phyloP scores from a whole-genome alignment of 2,797 vertebrate genomes.

The Chelmon rostratus region DNA sequence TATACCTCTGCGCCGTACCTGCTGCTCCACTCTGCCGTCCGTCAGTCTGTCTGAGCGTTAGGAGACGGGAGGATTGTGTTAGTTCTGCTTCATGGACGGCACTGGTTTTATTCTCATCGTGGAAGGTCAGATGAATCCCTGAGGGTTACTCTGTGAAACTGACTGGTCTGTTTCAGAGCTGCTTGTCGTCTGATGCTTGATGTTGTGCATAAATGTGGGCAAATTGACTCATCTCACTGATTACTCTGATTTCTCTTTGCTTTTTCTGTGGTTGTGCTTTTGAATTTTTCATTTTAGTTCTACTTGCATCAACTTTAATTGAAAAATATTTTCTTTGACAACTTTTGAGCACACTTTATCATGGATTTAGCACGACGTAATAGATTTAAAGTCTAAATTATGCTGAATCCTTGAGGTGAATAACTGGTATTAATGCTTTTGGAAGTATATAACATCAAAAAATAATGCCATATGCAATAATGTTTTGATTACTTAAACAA shows the following conservation, averaged over 20 bases:
- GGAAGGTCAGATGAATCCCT: constrained; percentile 1
- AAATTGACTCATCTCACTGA: neutral
- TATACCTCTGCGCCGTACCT: constrained; percentile 55
- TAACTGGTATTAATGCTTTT: neutral
- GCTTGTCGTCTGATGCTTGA: neutral
- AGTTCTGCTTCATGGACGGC: neutral
- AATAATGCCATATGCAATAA: neutral
- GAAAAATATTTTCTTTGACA: too few species aligned
- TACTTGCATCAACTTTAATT: too few species aligned
- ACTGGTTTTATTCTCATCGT: neutral
- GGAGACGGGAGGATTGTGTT: neutral
- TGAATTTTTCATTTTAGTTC: too few species aligned
- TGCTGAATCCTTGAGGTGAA: too few species aligned
- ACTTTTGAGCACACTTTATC: too few species aligned
- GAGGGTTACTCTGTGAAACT: neutral
- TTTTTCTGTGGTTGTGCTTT: neutral
- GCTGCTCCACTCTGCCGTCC: neutral
- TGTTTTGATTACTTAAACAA: too few species aligned
- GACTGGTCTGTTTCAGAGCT: neutral
- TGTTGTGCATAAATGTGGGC: too few species aligned
- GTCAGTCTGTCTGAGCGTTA: neutral
- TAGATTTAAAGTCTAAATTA: neutral
- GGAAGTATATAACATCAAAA: neutral
- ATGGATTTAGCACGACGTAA: too few species aligned
- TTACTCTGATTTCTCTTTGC: neutral